These are phyloP conservation scores for Furcifer pardalis DNA, from an alignment of 2,797 vertebrate species.

Conservation along the genomic window DNA sequence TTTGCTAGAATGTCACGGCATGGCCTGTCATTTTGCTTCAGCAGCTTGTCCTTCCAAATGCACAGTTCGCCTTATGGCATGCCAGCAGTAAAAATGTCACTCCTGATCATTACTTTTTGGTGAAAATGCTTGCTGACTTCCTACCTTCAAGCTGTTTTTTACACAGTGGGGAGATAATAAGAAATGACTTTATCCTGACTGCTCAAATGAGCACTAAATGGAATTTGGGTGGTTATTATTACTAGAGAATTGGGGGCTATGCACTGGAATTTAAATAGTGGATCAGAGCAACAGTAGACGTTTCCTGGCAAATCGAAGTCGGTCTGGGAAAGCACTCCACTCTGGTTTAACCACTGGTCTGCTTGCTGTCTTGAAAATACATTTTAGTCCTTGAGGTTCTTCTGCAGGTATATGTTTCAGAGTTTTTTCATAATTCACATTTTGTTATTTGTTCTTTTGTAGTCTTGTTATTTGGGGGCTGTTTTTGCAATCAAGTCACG, in stretches of 20 bases:
- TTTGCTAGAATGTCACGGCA: conserved; percentile 82
- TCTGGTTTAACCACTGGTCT: conserved; percentile 65
- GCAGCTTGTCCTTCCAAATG: conserved; percentile 82
- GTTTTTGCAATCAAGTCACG: too few relatives aligned
- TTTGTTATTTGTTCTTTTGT: neutral
- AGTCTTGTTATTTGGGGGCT: neutral
- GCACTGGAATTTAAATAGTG: conserved; percentile 75
- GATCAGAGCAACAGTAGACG: conserved; percentile 71
- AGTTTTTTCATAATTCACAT: too few relatives aligned
- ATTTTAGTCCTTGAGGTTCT: conserved; percentile 68
- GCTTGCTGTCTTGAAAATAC: conserved; percentile 67
- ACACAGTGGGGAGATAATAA: conserved; percentile 93
- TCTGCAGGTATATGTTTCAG: too few relatives aligned
- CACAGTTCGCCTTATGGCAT: conserved; percentile 81
- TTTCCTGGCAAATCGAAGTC: conserved; percentile 70
- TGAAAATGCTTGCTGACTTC: conserved; percentile 89
- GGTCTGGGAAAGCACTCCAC: conserved; percentile 62
- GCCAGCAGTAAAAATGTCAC: conserved; percentile 93
- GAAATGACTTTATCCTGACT: conserved; percentile 97
- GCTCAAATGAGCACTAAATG: conserved; percentile 92
- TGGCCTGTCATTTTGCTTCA: conserved; percentile 86
- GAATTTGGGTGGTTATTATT: conserved; percentile 85
- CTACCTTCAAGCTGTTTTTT: conserved; percentile 92
- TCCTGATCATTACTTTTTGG: conserved; percentile 88
- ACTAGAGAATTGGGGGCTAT: conserved; percentile 71